phyloP scores from a whole-genome alignment of 1,140 invertebrate species.

The Bombus pascuorum region DNA sequence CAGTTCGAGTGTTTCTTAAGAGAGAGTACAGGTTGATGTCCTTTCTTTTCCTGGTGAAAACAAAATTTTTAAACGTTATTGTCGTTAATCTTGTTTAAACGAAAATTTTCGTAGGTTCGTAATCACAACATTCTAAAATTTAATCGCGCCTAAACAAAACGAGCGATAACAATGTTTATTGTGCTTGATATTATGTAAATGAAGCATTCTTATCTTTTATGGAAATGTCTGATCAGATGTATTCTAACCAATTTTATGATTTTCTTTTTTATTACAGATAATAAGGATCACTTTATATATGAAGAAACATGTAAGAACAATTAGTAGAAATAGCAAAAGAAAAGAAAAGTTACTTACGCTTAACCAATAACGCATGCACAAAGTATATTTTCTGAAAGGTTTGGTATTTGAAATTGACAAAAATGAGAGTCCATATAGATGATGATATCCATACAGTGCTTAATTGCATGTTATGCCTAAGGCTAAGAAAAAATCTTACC shows the following conservation, averaged over 20 bases:
- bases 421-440: constrained; percentile 55
- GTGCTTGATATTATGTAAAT: constrained; percentile 9
- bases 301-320: not conserved
- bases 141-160: not conserved
- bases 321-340: not conserved
- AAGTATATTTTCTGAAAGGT: constrained; percentile 43
- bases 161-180: not conserved
- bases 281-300: not conserved
- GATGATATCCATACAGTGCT: constrained; percentile 18
- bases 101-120: not conserved
- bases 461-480: constrained; percentile 56
- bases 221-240: not conserved
- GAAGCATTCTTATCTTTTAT: not conserved
- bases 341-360: not conserved
- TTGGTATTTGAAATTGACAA: constrained; percentile 31
- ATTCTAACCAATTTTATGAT: not conserved
- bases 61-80: not conserved
- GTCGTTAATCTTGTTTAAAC: not conserved
- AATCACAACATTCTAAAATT: not conserved
- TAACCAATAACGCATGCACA: constrained; percentile 40
- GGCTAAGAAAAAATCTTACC: constrained; percentile 59
- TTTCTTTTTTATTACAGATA: constrained; percentile 33
- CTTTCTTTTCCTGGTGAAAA: not conserved
- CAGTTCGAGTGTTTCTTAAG: constrained; percentile 1
- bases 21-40: not conserved